Conservation (phyloP, 2,888 invertebrate species). For the Charanyca ferruginea region DNA sequence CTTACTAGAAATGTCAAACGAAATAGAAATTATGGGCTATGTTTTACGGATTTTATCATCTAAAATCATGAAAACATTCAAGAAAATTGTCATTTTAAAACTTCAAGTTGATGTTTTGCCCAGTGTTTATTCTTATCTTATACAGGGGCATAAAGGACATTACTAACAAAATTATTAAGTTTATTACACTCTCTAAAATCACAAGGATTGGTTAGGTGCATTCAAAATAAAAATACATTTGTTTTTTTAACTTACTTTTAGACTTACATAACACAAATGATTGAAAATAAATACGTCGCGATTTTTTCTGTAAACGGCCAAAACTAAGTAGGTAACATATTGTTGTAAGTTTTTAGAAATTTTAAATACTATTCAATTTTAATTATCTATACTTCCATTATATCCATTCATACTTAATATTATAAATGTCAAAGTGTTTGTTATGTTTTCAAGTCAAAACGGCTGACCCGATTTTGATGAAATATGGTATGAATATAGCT, state of each 20-base stretch:
- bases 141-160: background rate
- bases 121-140: background rate
- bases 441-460: no score
- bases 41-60: background rate
- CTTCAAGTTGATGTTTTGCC: background rate
- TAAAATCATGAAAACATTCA: slow-evolving; percentile 4
- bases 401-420: no score
- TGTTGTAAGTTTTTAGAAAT: no score
- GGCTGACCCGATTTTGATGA: no score
- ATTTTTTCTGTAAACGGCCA: no score
- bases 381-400: no score
- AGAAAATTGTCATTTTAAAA: background rate
- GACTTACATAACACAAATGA: no score
- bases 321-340: no score
- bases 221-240: slow-evolving; percentile 27
- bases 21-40: background rate
- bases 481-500: no score
- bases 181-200: slow-evolving; percentile 30
- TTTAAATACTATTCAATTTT: no score
- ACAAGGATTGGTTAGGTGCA: background rate
- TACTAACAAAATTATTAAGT: slow-evolving; percentile 11
- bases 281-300: no score
- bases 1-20: slow-evolving; percentile 2
- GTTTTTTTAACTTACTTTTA: background rate
- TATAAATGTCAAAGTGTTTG: no score